A percentile compares a stretch with the other conserved stretches of the same genome.
These are phyloP conservation scores for Sinohyriopsis cumingii DNA, from an alignment of 2,888 invertebrate species.

Conservation along the genomic window DNA sequence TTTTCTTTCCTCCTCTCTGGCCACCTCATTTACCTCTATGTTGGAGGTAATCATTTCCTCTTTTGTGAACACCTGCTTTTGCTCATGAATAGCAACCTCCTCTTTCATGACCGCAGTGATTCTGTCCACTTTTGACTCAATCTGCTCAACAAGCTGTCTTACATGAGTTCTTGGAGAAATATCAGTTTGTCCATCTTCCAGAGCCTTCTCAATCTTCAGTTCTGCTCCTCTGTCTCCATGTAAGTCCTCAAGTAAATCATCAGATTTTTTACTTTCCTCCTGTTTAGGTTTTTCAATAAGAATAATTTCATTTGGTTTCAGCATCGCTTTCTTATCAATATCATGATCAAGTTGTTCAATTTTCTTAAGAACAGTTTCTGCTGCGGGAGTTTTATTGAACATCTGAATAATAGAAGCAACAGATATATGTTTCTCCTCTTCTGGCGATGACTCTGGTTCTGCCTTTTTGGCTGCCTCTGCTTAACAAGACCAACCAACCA, in stretches of 20 bases:
- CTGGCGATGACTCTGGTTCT: slow-evolving; percentile 34
- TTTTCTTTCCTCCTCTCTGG: neutral
- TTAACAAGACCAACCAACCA: neutral
- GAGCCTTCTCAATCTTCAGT: neutral
- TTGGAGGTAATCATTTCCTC: neutral
- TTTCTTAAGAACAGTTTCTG: slow-evolving; percentile 19
- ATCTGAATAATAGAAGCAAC: slow-evolving; percentile 51
- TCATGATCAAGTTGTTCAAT: slow-evolving; percentile 11
- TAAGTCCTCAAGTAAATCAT: too few species aligned
- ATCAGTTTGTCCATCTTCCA: slow-evolving; percentile 12
- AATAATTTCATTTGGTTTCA: too few species aligned
- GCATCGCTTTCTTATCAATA: neutral
- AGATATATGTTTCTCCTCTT: slow-evolving; percentile 31
- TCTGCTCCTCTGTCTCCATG: too few species aligned
- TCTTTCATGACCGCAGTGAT: slow-evolving; percentile 30
- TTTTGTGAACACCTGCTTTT: neutral
- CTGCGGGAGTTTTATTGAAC: slow-evolving; percentile 42
- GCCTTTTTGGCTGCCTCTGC: slow-evolving; percentile 6
- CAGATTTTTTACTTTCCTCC: too few species aligned
- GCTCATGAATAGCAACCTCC: slow-evolving; percentile 10
- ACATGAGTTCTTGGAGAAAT: slow-evolving; percentile 30
- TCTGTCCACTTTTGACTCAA: slow-evolving; percentile 41
- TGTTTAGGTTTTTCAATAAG: too few species aligned
- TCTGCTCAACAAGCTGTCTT: slow-evolving; percentile 43
- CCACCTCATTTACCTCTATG: neutral